Evolutionary conservation across 1,140 invertebrate species (phyloP).

Genomic region (Drosophila mayri): DNA sequence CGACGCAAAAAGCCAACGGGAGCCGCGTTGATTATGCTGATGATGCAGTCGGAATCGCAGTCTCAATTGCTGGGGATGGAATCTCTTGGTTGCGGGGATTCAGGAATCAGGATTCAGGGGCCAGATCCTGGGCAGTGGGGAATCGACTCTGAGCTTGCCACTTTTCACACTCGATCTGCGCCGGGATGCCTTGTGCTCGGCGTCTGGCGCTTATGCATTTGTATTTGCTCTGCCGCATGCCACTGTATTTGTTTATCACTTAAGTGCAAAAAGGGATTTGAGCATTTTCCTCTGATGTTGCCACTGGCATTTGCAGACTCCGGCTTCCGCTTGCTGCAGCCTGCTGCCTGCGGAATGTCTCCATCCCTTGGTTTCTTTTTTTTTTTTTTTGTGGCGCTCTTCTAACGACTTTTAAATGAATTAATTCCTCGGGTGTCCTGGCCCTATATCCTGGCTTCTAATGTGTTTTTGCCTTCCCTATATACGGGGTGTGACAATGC

Average conservation of each 20-base stretch:
- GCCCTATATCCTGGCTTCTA: slow-evolving; percentile 28
- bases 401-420: slow-evolving; percentile 82
- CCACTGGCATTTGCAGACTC: slow-evolving; percentile 45
- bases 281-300: slow-evolving; percentile 45
- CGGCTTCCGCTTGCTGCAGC: slow-evolving; percentile 39
- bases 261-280: slow-evolving; percentile 83
- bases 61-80: slow-evolving; percentile 22
- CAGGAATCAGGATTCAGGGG: slow-evolving; percentile 1
- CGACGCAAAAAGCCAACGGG: slow-evolving; percentile 80
- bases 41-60: slow-evolving; percentile 70
- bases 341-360: slow-evolving; percentile 47
- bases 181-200: slow-evolving; percentile 36
- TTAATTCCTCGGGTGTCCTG: slow-evolving; percentile 62
- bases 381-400: slow-evolving; percentile 33
- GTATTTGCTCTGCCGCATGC: slow-evolving; percentile 62
- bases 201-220: slow-evolving; percentile 50
- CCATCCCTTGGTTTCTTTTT: slow-evolving; percentile 14
- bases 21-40: slow-evolving; percentile 81
- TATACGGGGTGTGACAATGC: slow-evolving; percentile 1
- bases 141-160: slow-evolving; percentile 62
- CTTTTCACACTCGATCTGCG: slow-evolving; percentile 80
- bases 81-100: slow-evolving; percentile 1
- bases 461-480: slow-evolving; percentile 36
- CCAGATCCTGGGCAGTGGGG: slow-evolving; percentile 8
- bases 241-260: slow-evolving; percentile 83